Conservation (phyloP, 2,113 vertebrate genomes). For the Brachypodius melanocephalos region DNA sequence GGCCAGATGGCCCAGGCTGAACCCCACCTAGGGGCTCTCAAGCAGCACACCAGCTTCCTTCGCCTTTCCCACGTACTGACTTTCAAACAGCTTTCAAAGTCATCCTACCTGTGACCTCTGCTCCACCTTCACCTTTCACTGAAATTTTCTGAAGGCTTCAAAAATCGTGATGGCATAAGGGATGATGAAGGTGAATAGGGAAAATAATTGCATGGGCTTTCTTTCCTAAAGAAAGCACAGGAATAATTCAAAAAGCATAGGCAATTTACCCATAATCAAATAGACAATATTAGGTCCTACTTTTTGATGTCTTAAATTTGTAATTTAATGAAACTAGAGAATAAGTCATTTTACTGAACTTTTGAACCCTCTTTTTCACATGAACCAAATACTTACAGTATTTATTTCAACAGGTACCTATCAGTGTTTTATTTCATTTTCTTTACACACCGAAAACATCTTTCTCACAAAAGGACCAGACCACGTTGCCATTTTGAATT, state of each 20-base stretch:
- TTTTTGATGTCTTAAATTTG: not conserved
- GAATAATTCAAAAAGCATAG: not conserved
- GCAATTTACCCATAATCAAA: not conserved
- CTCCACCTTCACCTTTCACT: not conserved
- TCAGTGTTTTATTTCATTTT: not conserved
- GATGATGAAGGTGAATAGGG: not conserved
- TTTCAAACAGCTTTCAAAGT: not conserved
- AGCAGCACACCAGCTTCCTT: not conserved
- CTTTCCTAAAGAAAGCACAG: not conserved
- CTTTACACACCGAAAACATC: not conserved
- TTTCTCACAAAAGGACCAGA: not conserved
- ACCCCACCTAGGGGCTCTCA: not conserved
- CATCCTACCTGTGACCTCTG: not conserved
- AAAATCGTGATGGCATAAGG: not conserved
- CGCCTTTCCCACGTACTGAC: not conserved
- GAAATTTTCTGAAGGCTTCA: not conserved
- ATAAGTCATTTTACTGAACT: not conserved
- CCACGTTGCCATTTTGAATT: not conserved
- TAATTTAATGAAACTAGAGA: not conserved
- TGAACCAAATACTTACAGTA: not conserved
- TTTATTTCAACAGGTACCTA: not conserved
- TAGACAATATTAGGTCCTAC: not conserved
- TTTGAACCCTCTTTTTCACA: not conserved
- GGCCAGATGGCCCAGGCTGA: not conserved
- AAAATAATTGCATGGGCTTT: not conserved